A percentile compares a stretch with the other conserved stretches of the same genome.
phyloP scores from a whole-genome alignment of 1,140 invertebrate genomes.

The Phortica variegata region DNA sequence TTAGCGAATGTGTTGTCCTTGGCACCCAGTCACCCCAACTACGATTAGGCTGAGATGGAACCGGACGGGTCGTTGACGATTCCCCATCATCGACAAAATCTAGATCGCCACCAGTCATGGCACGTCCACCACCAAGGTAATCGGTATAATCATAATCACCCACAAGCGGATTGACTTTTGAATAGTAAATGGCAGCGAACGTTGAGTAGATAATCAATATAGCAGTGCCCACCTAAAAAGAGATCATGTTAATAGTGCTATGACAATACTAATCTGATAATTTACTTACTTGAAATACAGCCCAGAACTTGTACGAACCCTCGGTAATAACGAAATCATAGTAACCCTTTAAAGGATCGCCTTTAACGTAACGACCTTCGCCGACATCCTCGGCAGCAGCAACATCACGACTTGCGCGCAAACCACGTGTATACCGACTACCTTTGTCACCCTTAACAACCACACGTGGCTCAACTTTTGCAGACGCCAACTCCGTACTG shows the following conservation, averaged over 20 bases:
- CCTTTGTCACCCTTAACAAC: slow-evolving; percentile 15
- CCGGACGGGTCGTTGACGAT: slow-evolving; percentile 5
- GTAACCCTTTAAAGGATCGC: slow-evolving; percentile 72
- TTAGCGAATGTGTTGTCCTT: slow-evolving; percentile 36
- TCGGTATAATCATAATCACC: slow-evolving; percentile 74
- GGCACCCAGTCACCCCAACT: slow-evolving; percentile 34
- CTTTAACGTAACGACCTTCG: slow-evolving; percentile 57
- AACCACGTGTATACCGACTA: slow-evolving; percentile 17
- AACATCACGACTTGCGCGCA: slow-evolving; percentile 30
- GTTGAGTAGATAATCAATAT: slow-evolving; percentile 77
- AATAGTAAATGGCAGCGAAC: slow-evolving; percentile 80
- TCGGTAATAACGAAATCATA: slow-evolving; percentile 84
- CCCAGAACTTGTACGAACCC: slow-evolving; percentile 85
- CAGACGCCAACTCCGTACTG: slow-evolving; percentile 3
- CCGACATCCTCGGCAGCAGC: slow-evolving; percentile 30
- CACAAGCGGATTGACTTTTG: slow-evolving; percentile 77
- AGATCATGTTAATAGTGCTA: background rate
- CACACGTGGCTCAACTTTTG: slow-evolving; percentile 14
- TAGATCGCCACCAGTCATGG: slow-evolving; percentile 59
- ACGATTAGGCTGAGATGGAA: slow-evolving; percentile 20
- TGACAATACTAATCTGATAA: background rate
- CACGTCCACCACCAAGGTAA: slow-evolving; percentile 62
- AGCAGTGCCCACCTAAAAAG: slow-evolving; percentile 73
- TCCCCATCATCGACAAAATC: slow-evolving; percentile 49
- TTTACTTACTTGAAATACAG: slow-evolving; percentile 70